Base-by-base conservation (phyloP, 2,888 invertebrate genomes). In the Catocala fraxini region DNA sequence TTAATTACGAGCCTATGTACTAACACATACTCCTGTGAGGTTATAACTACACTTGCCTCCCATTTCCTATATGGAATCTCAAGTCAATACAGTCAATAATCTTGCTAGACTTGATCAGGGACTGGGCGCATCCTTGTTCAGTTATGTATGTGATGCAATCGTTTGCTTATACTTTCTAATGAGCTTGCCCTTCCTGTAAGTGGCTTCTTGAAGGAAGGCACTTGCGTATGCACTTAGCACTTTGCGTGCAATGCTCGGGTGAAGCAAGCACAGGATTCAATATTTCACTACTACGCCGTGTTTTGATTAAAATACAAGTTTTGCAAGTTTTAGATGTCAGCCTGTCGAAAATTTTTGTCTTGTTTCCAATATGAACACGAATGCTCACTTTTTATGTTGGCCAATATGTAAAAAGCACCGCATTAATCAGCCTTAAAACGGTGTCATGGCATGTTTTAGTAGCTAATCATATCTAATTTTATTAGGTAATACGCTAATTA, bases 81-180 rank as follows among this genome's bases (percentile, higher is more conserved):
- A 63, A 74, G 65, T 68, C 41, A 64, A 63, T 71, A 73, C 49
- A 65, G 77, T 67, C 70, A 77, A 75, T 76, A 73, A 77, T 81
- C 80, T 81, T 51, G 80, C 71, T 77, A 68, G 75, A 81, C 81
- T 69, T 66, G 78, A 81, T 70, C 70, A 72, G 54, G 77, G 75
- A 73, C 70, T 67, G 71, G 73, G 72, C 71, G 72, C 75, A 77
- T 75, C 76, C 70, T 76, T 68, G 70, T 68, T 59, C 70, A 71
- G 66, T 78, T 77, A 72, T 73, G 70, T 75, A 74, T 77, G 80
- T 84, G 83, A 82, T 83, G 82, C 80, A 82, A 83, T 77, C 75
- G 67, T 74, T 81, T 84, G 72, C 77, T 86, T 87, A 85, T 84
- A 89, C 84, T 88, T 88, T 85, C 73, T 88, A 88, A 89, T 88